phyloP scores from a whole-genome alignment of 1,140 invertebrate species.

The Euwallacea fornicatus region DNA sequence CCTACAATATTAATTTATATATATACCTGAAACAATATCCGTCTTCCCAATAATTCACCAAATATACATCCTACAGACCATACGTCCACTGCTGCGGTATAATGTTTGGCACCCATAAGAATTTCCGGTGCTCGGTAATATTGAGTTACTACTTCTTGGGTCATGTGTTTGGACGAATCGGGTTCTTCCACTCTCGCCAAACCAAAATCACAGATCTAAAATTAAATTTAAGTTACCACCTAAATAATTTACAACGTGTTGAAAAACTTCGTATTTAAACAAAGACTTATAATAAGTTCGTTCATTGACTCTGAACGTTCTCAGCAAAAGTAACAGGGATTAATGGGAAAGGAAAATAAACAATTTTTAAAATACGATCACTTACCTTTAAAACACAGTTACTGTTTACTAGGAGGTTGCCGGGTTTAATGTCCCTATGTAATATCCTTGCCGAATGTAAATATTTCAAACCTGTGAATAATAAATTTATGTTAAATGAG shows the following conservation, averaged over 20 bases:
- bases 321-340: no score
- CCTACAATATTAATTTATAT: neutral
- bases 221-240: neutral
- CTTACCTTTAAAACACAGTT: slow-evolving; percentile 95
- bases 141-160: slow-evolving; percentile 97
- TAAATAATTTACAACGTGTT: neutral
- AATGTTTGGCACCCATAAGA: slow-evolving; percentile 96
- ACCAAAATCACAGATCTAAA: slow-evolving; percentile 95
- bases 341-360: neutral
- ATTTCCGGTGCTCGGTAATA: slow-evolving; percentile 99
- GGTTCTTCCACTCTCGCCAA: slow-evolving; percentile 87
- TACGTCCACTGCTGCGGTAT: slow-evolving; percentile 94
- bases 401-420: slow-evolving; percentile 96
- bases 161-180: slow-evolving; percentile 92
- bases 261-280: neutral
- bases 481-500: neutral
- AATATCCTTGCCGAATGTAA: slow-evolving; percentile 96
- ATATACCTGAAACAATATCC: slow-evolving; percentile 88
- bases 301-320: slow-evolving; percentile 12
- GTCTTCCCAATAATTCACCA: slow-evolving; percentile 89
- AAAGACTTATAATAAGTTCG: slow-evolving; percentile 16
- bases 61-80: slow-evolving; percentile 99
- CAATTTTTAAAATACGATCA: slow-evolving; percentile 14
- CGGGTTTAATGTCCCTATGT: slow-evolving; percentile 99
- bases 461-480: slow-evolving; percentile 88